phyloP scores from a whole-genome alignment of 2,888 invertebrate genomes.

The Stramonita haemastoma region DNA sequence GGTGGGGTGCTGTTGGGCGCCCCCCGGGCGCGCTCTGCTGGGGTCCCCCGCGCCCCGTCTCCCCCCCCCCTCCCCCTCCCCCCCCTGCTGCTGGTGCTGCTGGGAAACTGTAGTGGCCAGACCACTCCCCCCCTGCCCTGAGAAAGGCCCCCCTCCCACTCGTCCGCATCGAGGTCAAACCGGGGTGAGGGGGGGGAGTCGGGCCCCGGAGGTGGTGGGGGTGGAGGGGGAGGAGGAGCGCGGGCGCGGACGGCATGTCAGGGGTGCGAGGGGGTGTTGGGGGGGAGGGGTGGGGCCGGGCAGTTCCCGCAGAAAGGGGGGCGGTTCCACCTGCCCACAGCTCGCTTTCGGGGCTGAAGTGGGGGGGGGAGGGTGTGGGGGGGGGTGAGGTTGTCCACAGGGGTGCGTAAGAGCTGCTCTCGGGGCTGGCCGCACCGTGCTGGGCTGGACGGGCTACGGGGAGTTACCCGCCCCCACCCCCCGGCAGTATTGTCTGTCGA shows the following conservation, averaged over 20 bases:
- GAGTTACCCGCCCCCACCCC: constrained; percentile 59
- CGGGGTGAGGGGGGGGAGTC: constrained; percentile 75
- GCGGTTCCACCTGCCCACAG: not conserved
- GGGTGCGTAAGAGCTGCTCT: constrained; percentile 17
- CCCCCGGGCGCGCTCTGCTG: constrained; percentile 47
- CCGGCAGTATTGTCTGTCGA: constrained; percentile 63
- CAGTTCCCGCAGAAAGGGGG: constrained; percentile 43
- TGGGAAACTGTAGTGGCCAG: not conserved
- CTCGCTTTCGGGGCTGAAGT: not conserved
- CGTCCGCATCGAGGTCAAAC: constrained; percentile 64
- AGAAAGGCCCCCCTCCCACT: constrained; percentile 40
- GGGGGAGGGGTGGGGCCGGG: constrained; percentile 46
- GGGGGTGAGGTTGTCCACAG: constrained; percentile 12
- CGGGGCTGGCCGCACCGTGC: constrained; percentile 7
- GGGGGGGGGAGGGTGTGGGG: not conserved
- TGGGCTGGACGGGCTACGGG: not conserved
- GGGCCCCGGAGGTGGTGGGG: constrained; percentile 75
- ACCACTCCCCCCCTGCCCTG: constrained; percentile 31
- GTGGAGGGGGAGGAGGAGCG: constrained; percentile 68
- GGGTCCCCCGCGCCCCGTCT: not conserved
- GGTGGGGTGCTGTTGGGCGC: constrained; percentile 59
- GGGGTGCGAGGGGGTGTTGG: constrained; percentile 63
- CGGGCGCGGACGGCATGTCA: constrained; percentile 69
- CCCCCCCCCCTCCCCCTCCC: not conserved
- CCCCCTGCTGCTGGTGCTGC: not conserved